A percentile compares a stretch with the other conserved stretches of the same genome.
Conservation (phyloP, 2,797 vertebrate genomes). For the Labeo calbasu region DNA sequence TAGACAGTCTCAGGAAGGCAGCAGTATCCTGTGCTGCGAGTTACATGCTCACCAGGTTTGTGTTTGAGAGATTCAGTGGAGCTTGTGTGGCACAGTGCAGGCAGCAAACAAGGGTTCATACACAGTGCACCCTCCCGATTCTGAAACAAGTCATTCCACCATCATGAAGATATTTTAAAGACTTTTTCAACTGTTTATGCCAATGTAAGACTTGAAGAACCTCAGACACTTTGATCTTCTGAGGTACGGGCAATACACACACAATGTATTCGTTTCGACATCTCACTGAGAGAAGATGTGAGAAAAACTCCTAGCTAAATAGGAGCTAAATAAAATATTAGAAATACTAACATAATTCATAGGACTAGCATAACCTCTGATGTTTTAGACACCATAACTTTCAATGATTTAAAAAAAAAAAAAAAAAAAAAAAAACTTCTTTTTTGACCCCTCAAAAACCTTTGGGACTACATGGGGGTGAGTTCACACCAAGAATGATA, state of each 20-base stretch:
- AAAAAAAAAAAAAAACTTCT: neutral
- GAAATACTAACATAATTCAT: no score
- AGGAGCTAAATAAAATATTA: no score
- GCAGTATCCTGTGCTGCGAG: neutral
- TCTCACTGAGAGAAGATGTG: neutral
- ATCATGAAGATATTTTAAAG: neutral
- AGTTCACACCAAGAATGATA: neutral
- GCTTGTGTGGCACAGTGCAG: constrained; percentile 23
- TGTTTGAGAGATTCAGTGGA: constrained; percentile 44
- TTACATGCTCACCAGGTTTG: constrained; percentile 53
- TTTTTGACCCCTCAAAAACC: neutral
- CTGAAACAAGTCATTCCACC: constrained; percentile 39
- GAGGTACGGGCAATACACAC: neutral
- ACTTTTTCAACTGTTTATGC: neutral
- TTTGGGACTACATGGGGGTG: neutral
- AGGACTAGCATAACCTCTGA: no score
- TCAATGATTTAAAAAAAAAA: neutral
- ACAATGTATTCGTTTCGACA: neutral
- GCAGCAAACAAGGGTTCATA: constrained; percentile 61
- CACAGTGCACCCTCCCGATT: constrained; percentile 55
- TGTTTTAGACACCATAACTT: neutral
- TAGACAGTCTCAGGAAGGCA: neutral
- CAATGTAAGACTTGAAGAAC: neutral
- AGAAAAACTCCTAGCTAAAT: no score
- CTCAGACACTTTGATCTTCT: neutral